Evolutionary conservation across 2,113 vertebrate species (phyloP), one percentile per base, ranked within the genome.

Genomic region (Oncorhynchus masou): DNA sequence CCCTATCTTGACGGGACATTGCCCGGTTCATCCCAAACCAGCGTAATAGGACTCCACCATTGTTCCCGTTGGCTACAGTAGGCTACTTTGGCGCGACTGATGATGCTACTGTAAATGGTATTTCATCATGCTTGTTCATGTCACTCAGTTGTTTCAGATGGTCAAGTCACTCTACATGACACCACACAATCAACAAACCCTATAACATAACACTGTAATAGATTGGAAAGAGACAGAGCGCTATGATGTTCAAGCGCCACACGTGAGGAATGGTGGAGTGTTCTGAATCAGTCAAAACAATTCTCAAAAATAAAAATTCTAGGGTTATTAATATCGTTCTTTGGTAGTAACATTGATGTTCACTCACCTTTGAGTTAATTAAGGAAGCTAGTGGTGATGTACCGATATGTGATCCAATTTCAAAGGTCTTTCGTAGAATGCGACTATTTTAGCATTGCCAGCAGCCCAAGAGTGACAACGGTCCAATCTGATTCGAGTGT

Each of bases 351-450:
- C 13, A 24, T 24, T 45, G 9, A 45, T 13, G 25, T 24, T 27
- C 51, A 75, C 81, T 83, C 77, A 81, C 80, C 83, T 75, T 69
- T 25, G 9, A 25, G 29, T 51, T 6, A 11, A 49, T 13, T 67
- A 0, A 65, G 15, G 15, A 19, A 4, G 39, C 39, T 45, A 45
- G 16, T 19, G 59, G 54, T 49, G 13, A 31, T 4, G 51, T 15
- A 48, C 54, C 39, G 45, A 19, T 68, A 68, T 45, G 71, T 74
- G 93, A 91, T 94, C 92, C 90, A 92, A 90, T 94, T 92, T 90
- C 92, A 89, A 93, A 92, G 80, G 19, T 54, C 84, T 83, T 86
- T 85, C 92, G 93, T 92, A 90, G 90, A 92, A 22, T 62, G 88
- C 85, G 88, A 80, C 51, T 64, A 68, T 29, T 60, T 57, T 4